Conservation (phyloP, 2,797 vertebrate genomes). For the Xiphophorus birchmanni region DNA sequence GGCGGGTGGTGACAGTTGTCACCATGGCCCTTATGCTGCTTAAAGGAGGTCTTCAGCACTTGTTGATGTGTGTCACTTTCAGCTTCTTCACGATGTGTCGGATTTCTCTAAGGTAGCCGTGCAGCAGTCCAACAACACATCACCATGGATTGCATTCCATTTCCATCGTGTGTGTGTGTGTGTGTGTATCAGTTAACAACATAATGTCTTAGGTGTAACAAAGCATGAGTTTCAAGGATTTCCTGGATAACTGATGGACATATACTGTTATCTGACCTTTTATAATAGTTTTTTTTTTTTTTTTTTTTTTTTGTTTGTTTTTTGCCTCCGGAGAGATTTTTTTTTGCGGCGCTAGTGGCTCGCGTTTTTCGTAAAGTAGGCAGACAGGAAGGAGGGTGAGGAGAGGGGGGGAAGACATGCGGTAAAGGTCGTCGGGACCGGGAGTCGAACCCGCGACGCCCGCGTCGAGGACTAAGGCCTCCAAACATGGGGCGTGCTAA, state of each 20-base stretch:
- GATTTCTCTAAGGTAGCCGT: slow-evolving; percentile 25
- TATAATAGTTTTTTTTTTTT: not conserved
- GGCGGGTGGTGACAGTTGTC: slow-evolving; percentile 51
- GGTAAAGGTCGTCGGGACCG: too few species aligned
- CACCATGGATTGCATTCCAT: not conserved
- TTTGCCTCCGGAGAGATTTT: too few species aligned
- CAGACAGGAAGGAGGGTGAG: too few species aligned
- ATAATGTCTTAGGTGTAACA: not conserved
- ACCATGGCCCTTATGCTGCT: slow-evolving; percentile 21
- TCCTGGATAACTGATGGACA: not conserved
- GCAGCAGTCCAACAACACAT: slow-evolving; percentile 1
- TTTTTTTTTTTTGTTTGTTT: too few species aligned
- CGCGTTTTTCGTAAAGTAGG: too few species aligned
- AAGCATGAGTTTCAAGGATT: not conserved
- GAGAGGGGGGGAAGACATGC: too few species aligned
- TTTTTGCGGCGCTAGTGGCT: too few species aligned
- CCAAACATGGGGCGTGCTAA: too few species aligned
- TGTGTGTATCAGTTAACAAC: not conserved
- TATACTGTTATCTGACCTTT: not conserved
- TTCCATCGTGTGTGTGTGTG: not conserved
- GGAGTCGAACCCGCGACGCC: too few species aligned
- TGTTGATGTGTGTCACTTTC: slow-evolving; percentile 31
- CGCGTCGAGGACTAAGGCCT: too few species aligned
- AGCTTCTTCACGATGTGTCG: slow-evolving; percentile 28
- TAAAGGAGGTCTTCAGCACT: slow-evolving; percentile 35